These are phyloP conservation scores for Vombatus ursinus DNA, from an alignment of 2,113 vertebrate species.

Conservation along the genomic window DNA sequence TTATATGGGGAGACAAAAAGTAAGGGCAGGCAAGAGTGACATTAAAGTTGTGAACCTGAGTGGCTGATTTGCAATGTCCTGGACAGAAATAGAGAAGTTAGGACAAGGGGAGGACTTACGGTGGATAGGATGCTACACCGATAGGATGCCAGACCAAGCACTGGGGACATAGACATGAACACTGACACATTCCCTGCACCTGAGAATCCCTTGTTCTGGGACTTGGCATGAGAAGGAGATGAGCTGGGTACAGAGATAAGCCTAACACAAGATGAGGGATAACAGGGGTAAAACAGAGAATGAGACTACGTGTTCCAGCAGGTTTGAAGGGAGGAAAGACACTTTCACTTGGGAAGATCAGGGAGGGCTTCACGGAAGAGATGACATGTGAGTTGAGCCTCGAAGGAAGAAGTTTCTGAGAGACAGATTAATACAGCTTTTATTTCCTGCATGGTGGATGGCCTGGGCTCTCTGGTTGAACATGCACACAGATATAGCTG, in stretches of 20 bases:
- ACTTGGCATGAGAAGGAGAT: no score
- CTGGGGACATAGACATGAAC: neutral
- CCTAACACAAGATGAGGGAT: neutral
- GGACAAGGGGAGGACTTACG: neutral
- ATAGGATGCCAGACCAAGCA: neutral
- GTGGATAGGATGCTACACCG: neutral
- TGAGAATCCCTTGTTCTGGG: neutral
- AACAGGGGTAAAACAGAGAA: neutral
- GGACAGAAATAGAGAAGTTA: neutral
- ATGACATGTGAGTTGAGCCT: neutral
- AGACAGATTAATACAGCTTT: neutral
- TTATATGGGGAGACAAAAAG: neutral
- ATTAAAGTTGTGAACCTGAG: neutral
- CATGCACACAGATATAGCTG: neutral
- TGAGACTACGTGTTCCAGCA: neutral
- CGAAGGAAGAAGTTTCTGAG: neutral
- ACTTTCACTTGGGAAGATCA: neutral
- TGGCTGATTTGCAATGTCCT: neutral
- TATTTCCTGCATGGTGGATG: neutral
- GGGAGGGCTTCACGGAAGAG: neutral
- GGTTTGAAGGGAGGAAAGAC: neutral
- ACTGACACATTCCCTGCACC: neutral
- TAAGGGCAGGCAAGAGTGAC: neutral
- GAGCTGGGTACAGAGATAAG: no score
- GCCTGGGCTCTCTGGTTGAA: neutral